A percentile compares a stretch with the other conserved stretches of the same genome.
Evolutionary conservation across 2,888 invertebrate species (phyloP).

Genomic region (Yponomeuta cagnagella): DNA sequence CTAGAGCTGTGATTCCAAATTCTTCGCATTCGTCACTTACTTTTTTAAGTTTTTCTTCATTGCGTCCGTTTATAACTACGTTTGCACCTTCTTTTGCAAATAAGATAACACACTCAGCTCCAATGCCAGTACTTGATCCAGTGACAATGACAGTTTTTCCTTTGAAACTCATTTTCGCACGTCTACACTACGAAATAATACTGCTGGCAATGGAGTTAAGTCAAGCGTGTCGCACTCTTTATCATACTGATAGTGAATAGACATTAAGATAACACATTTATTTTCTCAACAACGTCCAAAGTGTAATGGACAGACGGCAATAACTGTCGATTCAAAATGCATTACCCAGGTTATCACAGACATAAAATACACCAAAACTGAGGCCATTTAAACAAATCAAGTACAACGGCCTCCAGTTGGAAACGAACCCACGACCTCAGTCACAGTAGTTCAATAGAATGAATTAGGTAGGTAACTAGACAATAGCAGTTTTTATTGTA

Average conservation of each 20-base stretch:
- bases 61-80: slow-evolving; percentile 79
- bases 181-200: background rate
- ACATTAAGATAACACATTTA: background rate
- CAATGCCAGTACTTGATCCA: slow-evolving; percentile 82
- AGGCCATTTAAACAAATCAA: no score
- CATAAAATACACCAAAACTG: no score
- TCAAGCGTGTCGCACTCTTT: background rate
- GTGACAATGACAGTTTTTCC: slow-evolving; percentile 74
- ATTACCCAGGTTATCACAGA: no score
- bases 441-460: no score
- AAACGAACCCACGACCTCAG: no score
- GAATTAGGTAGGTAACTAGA: no score
- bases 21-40: slow-evolving; percentile 43
- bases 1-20: slow-evolving; percentile 6
- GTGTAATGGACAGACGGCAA: no score
- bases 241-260: background rate
- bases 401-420: no score
- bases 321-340: no score
- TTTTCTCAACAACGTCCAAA: background rate
- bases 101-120: slow-evolving; percentile 76
- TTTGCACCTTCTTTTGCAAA: slow-evolving; percentile 77
- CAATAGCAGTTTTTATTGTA: no score
- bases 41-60: slow-evolving; percentile 75
- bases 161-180: slow-evolving; percentile 46
- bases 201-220: background rate